phyloP scores from a whole-genome alignment of 1,140 invertebrate species.

The Metaphire vulgaris region DNA sequence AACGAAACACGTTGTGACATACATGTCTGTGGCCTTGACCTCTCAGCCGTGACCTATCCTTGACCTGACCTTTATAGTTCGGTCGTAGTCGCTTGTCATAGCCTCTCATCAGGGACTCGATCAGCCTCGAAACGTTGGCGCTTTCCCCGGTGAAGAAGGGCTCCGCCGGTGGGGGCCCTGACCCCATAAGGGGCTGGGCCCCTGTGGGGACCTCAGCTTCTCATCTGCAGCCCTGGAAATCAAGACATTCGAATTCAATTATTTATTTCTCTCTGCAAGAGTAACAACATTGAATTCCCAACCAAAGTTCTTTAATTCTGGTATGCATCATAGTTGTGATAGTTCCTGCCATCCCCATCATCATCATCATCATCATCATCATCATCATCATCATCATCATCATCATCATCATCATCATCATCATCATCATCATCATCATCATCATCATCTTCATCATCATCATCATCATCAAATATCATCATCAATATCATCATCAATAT shows the following conservation, averaged over 20 bases:
- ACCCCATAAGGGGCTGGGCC: too few relatives aligned
- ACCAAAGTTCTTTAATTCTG: background rate
- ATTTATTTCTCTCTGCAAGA: too few relatives aligned
- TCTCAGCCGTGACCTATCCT: too few relatives aligned
- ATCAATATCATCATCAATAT: background rate
- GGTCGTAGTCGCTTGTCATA: conserved; percentile 38
- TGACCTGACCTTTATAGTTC: conserved; percentile 36
- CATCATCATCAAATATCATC: conserved; percentile 14
- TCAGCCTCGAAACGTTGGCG: conserved; percentile 33
- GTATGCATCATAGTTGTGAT: background rate
- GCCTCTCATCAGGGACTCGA: conserved; percentile 33
- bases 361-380: conserved; percentile 16
- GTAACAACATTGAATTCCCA: too few relatives aligned
- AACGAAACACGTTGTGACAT: too few relatives aligned
- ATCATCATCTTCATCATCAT: conserved; percentile 14
- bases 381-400: conserved; percentile 9
- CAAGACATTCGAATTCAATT: too few relatives aligned
- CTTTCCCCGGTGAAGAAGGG: conserved; percentile 5
- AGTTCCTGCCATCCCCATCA: background rate
- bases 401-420: conserved; percentile 15
- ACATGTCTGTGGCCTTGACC: too few relatives aligned
- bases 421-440: conserved; percentile 18
- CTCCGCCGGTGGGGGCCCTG: background rate
- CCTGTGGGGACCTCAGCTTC: too few relatives aligned
- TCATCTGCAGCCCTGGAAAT: too few relatives aligned